Percentiles rank a stretch among this genome's conserved stretches.
Evolutionary conservation across 2,797 vertebrate species (phyloP).

Genomic region (Amblyraja radiata): DNA sequence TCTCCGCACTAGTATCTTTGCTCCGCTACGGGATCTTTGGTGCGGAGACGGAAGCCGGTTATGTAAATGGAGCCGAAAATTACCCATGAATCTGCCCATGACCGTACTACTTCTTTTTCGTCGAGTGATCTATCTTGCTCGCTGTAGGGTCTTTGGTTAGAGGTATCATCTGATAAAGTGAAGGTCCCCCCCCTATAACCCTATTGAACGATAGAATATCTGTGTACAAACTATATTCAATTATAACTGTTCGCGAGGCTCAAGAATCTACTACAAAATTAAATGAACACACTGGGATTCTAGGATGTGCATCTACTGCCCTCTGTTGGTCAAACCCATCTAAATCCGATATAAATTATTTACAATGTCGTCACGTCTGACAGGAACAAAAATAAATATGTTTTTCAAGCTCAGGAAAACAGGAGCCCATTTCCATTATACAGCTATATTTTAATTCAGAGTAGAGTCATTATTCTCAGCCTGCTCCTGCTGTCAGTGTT

Average conservation of each 20-base stretch:
- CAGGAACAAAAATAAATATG: not conserved
- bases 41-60: too few relatives aligned
- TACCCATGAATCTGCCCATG: too few relatives aligned
- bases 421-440: not conserved
- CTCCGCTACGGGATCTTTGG: too few relatives aligned
- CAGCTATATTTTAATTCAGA: conserved; percentile 7
- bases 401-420: not conserved
- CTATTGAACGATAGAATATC: not conserved
- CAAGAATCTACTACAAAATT: not conserved
- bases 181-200: not conserved
- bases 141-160: too few relatives aligned
- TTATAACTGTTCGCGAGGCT: not conserved
- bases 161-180: not conserved
- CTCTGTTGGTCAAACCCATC: not conserved
- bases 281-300: not conserved
- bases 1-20: too few relatives aligned
- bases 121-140: too few relatives aligned
- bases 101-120: too few relatives aligned
- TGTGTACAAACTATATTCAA: not conserved
- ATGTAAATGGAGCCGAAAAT: too few relatives aligned
- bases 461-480: not conserved
- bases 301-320: not conserved
- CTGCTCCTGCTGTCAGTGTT: not conserved
- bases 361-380: not conserved
- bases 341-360: not conserved